Conservation (phyloP, 2,797 vertebrate species). For the Craterocephalus amniculus region DNA sequence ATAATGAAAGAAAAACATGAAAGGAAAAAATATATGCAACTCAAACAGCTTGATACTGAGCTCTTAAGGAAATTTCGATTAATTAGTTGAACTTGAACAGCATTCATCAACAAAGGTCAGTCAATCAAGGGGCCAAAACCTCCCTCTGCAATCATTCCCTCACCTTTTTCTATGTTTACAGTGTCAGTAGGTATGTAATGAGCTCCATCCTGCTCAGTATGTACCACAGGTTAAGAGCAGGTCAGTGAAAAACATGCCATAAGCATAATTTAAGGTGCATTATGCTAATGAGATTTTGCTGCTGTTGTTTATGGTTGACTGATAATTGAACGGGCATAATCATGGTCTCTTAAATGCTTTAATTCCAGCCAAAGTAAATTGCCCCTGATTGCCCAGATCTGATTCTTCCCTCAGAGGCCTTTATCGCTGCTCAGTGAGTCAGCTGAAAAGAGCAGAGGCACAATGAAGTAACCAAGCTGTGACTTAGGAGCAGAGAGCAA, state of each 20-base stretch:
- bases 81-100: not conserved
- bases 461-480: slow-evolving; percentile 35
- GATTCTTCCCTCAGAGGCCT: slow-evolving; percentile 32
- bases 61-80: slow-evolving; percentile 2
- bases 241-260: slow-evolving; percentile 29
- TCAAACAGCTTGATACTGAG: slow-evolving; percentile 14
- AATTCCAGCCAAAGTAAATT: slow-evolving; percentile 44
- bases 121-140: no score
- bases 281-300: slow-evolving; percentile 2
- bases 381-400: slow-evolving; percentile 38
- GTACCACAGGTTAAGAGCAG: slow-evolving; percentile 32
- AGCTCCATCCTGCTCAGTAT: slow-evolving; percentile 4
- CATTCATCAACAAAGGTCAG: no score
- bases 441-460: slow-evolving; percentile 31
- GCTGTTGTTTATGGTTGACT: slow-evolving; percentile 21
- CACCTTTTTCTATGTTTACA: slow-evolving; percentile 8
- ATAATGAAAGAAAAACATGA: slow-evolving; percentile 25
- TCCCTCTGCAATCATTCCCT: not conserved
- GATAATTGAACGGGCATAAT: slow-evolving; percentile 12
- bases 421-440: slow-evolving; percentile 43
- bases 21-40: slow-evolving; percentile 33
- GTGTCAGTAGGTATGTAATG: not conserved
- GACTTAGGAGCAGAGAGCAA: slow-evolving; percentile 37
- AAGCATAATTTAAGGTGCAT: slow-evolving; percentile 36
- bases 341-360: slow-evolving; percentile 13